Base-by-base conservation (phyloP, 2,113 vertebrate species). In the Ceyx margarethae region DNA sequence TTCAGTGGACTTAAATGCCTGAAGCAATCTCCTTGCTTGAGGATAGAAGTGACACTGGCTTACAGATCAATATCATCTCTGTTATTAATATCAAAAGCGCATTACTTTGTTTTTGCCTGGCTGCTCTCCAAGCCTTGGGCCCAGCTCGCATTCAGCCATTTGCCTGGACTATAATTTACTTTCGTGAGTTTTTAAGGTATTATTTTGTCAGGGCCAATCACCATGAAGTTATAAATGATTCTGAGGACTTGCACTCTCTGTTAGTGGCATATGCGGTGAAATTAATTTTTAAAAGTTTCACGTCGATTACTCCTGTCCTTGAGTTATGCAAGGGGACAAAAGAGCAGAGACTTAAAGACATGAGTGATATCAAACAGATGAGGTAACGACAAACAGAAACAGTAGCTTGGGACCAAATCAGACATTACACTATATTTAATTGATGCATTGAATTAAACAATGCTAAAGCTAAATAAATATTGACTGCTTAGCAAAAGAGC, bases 171-270 rank as follows among this genome's bases (percentile, higher is more conserved):
- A 98, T 99, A 99, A 99, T 99, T 99, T 99, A 99, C 98, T 99
- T 99, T 99, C 97, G 98, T 98, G 98, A 98, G 98, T 99, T 99
- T 99, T 99, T 99, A 99, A 99, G 98, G 99, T 99, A 99, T 99
- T 99, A 99, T 99, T 99, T 99, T 99, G 99, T 99, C 99, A 99
- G 98, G 98, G 97, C 99, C 98, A 99, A 99, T 99, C 98, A 99
- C 98, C 96, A 93, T 98, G 98, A 98, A 98, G 98, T 99, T 99
- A 99, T 98, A 99, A 99, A 99, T 98, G 99, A 98, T 98, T 97
- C 97, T 97, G 92, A 97, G 97, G 98, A 98, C 98, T 98, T 97
- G 98, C 94, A 96, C 98, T 98, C 97, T 98, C 97, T 87, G 85
- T 98, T 98, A 97, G 98, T 98, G 98, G 97, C 98, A 95, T 98